Evolutionary conservation across 2,797 vertebrate genomes (phyloP).

Genomic region (Knipowitschia caucasica): DNA sequence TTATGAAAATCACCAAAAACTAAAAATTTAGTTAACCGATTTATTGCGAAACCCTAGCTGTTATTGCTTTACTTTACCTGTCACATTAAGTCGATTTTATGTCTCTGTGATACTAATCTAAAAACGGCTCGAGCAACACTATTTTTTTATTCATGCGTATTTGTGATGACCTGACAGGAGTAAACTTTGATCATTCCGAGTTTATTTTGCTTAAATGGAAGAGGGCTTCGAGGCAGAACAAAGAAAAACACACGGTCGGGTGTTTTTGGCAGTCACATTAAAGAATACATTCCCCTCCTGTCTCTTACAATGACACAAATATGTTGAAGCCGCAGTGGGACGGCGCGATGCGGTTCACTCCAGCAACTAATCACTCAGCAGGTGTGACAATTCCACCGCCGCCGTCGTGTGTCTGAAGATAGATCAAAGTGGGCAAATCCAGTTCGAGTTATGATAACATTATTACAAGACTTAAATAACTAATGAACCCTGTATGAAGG

Average conservation of each 20-base stretch:
- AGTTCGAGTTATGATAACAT: constrained; percentile 7
- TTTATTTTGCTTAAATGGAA: constrained; percentile 13
- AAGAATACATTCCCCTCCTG: constrained; percentile 18
- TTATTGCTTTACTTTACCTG: no score
- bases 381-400: constrained; percentile 28
- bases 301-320: constrained; percentile 32
- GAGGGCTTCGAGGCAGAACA: constrained; percentile 24
- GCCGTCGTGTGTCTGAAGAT: constrained; percentile 26
- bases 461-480: constrained; percentile 9
- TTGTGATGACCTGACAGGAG: constrained; percentile 26
- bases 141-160: constrained; percentile 13
- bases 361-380: constrained; percentile 44
- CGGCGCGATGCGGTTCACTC: constrained; percentile 20
- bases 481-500: neutral
- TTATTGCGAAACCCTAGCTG: no score
- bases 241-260: constrained; percentile 15
- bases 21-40: no score
- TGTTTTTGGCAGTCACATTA: constrained; percentile 14
- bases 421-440: constrained; percentile 13
- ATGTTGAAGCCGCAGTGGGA: constrained; percentile 39
- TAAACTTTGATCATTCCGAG: constrained; percentile 34
- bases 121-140: constrained; percentile 31
- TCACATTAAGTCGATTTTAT: no score
- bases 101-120: constrained; percentile 27
- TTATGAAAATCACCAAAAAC: no score